Percentiles rank a stretch among this genome's conserved stretches.
These are phyloP conservation scores for Dendroctonus ponderosae DNA, from an alignment of 1,140 invertebrate species.

Conservation along the genomic window DNA sequence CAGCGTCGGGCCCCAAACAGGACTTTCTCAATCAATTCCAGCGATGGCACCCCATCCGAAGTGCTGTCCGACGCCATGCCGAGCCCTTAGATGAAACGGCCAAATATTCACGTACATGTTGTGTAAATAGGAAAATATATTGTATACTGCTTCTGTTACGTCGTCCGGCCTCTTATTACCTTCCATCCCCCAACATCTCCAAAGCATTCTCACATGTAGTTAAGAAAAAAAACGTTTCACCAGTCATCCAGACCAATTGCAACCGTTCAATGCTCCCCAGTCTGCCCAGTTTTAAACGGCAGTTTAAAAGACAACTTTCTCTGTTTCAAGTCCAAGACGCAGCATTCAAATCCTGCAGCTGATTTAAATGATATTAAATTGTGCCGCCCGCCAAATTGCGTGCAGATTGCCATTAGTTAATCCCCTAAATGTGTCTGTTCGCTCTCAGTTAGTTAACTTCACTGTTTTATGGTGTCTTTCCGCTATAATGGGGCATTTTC, in stretches of 20 bases:
- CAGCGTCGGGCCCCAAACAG: constrained; percentile 54
- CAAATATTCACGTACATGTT: constrained; percentile 27
- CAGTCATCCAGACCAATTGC: too few species aligned
- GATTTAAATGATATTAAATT: constrained; percentile 11
- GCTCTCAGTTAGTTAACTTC: constrained; percentile 3
- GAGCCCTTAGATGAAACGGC: constrained; percentile 44
- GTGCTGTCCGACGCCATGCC: constrained; percentile 52
- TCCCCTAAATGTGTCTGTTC: constrained; percentile 6
- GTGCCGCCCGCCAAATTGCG: constrained; percentile 6
- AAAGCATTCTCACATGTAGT: too few species aligned
- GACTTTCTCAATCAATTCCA: constrained; percentile 55
- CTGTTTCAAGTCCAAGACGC: constrained; percentile 1
- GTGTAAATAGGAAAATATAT: constrained; percentile 36
- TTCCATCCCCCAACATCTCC: too few species aligned
- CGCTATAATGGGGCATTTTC: too few species aligned
- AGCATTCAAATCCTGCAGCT: constrained; percentile 1
- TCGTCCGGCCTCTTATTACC: constrained; percentile 5
- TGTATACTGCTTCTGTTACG: constrained; percentile 35
- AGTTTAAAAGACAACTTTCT: constrained; percentile 3
- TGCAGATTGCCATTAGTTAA: constrained; percentile 11
- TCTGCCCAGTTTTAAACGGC: too few species aligned
- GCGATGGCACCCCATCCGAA: constrained; percentile 55
- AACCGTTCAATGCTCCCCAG: too few species aligned
- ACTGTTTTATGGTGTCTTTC: not conserved
- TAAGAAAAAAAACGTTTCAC: too few species aligned